Base-by-base conservation (phyloP, 2,888 invertebrate species). In the Uropetala carovei region DNA sequence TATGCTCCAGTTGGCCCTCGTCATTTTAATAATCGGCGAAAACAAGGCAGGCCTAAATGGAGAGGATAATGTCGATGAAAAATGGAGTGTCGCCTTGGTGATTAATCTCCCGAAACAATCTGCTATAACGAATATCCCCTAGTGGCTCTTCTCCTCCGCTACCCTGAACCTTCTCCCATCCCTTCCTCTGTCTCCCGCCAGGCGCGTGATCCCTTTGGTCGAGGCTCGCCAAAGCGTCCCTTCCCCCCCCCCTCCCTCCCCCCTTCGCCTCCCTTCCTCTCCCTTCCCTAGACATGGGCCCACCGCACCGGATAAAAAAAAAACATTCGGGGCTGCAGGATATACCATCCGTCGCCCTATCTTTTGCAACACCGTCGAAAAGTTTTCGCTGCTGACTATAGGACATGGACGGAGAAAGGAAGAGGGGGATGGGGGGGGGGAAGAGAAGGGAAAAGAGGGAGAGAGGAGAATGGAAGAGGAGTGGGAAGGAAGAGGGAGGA, bases 91-190 rank as follows among this genome's bases (percentile, higher is more conserved):
- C 89, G 43, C 56, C 89, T 60, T n/a, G 68, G 89, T 89, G 89
- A 89, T 89, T 89, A 89, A 89, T 89, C 89, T 89, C 64, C 64
- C 89, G 64, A 89, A 89, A 89, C 89, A 89, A 89, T 89, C 89
- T 89, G 89, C 43, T 89, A 64, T 89, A 89, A 64, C 89, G 89
- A 89, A 89, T 68, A 89, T 89, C 89, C 64, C 30, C 2, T 43
- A 27, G 75, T 27, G 75, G 75, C 27, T 14, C 18, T 56, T 27
- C 83, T 56, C 56, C 18, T 11, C 84, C n/a, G n/a, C n/a, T n/a
- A n/a, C n/a, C n/a, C n/a, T n/a, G n/a, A 11, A 22, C 30, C 27
- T 30, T 22, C 7, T 81, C 30, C 3, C 81, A 43, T 5, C 43
- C 43, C 43, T 43, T 5, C 43, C 43, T 5, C 43, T 5, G 43